A percentile compares a stretch with the other conserved stretches of the same genome.
phyloP scores from a whole-genome alignment of 2,113 vertebrate species.

The Reinhardtius hippoglossoides region DNA sequence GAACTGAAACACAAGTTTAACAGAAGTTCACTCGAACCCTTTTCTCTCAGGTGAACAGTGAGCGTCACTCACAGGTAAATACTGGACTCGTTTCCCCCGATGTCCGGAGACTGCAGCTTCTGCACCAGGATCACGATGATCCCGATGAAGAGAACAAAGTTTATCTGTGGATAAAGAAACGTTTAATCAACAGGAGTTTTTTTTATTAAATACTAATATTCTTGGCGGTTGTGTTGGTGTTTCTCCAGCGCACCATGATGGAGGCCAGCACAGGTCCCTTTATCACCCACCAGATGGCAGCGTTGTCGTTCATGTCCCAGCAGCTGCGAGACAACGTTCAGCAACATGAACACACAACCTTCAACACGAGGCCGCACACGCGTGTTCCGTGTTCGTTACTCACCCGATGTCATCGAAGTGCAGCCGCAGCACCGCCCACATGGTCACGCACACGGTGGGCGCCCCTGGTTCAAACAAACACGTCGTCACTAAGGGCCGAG shows the following conservation, averaged over 20 bases:
- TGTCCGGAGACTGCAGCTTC: constrained; percentile 97
- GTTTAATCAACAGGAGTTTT: background rate
- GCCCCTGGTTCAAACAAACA: constrained; percentile 80
- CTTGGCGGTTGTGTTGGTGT: background rate
- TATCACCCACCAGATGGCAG: constrained; percentile 98
- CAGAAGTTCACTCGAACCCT: background rate
- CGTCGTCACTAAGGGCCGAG: too few species aligned
- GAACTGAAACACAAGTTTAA: background rate
- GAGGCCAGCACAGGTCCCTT: constrained; percentile 96
- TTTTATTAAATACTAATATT: background rate
- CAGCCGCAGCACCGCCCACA: constrained; percentile 92
- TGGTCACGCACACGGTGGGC: constrained; percentile 92
- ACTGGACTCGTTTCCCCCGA: constrained; percentile 97
- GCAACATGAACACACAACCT: background rate
- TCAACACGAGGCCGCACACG: background rate
- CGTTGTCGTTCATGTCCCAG: constrained; percentile 97
- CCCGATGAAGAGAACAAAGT: constrained; percentile 96
- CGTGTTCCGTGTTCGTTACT: constrained; percentile 48
- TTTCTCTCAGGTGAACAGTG: too few species aligned
- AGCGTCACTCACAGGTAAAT: constrained; percentile 93
- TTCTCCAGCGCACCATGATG: constrained; percentile 89
- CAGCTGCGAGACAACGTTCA: constrained; percentile 80
- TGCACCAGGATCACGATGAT: constrained; percentile 98
- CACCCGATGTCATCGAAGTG: constrained; percentile 94
- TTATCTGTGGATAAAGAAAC: constrained; percentile 84